Conservation (phyloP, 2,888 invertebrate genomes). For the Podotricha telesiphe region DNA sequence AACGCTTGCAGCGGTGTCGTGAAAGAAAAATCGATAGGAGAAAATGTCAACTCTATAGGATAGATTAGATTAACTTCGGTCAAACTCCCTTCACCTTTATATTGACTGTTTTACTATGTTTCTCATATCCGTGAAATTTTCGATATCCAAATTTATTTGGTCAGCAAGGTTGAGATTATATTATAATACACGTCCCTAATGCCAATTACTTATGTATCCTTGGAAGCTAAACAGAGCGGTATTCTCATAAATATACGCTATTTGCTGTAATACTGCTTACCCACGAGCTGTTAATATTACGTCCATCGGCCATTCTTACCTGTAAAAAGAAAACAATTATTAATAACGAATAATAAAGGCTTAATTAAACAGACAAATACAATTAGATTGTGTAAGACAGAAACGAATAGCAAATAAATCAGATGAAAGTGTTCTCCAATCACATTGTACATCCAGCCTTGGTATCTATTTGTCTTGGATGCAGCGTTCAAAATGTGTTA, state of each 20-base stretch:
- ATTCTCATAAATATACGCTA: background rate
- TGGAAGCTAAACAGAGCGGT: conserved; percentile 5
- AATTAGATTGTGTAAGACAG: conserved; percentile 26
- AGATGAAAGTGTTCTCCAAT: conserved; percentile 36
- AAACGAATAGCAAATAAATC: conserved; percentile 38
- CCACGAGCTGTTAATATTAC: conserved; percentile 25
- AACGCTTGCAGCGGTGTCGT: conserved; percentile 60
- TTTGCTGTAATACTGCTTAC: background rate
- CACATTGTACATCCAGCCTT: conserved; percentile 40
- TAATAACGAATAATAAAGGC: conserved; percentile 15
- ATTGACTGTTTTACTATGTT: background rate
- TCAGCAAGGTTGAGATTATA: background rate
- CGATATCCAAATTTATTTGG: background rate
- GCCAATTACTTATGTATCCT: background rate
- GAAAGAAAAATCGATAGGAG: conserved; percentile 64
- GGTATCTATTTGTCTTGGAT: conserved; percentile 56
- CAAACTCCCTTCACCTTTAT: conserved; percentile 42
- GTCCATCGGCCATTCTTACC: conserved; percentile 45
- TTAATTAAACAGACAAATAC: conserved; percentile 28
- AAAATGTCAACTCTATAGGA: conserved; percentile 64
- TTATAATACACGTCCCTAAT: too few species aligned
- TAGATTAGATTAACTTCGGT: conserved; percentile 38
- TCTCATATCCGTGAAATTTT: background rate
- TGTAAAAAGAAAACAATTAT: conserved; percentile 34
- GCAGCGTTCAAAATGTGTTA: conserved; percentile 48